These are phyloP conservation scores for Nannoperca obscura DNA, from an alignment of 2,797 vertebrate genomes.

Conservation along the genomic window DNA sequence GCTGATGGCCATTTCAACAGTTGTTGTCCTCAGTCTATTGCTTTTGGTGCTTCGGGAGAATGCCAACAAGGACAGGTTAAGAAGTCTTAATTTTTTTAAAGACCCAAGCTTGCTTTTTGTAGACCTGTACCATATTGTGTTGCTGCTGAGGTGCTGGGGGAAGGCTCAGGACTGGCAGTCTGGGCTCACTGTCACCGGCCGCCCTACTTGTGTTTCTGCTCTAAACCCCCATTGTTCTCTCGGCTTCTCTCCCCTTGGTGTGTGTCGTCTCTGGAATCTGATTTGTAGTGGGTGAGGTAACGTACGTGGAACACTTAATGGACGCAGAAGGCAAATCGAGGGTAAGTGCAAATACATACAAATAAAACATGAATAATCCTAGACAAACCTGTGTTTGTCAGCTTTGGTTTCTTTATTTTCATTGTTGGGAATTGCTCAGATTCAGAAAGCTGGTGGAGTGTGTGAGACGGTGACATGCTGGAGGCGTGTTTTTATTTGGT, in stretches of 20 bases:
- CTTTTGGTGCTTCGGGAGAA: slow-evolving; percentile 79
- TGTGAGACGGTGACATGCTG: slow-evolving; percentile 85
- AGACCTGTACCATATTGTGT: slow-evolving; percentile 95
- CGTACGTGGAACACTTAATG: slow-evolving; percentile 99
- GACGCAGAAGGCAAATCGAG: slow-evolving; percentile 99
- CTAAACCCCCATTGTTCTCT: slow-evolving; percentile 99
- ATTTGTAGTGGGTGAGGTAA: slow-evolving; percentile 99
- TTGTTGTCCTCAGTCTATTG: slow-evolving; percentile 79
- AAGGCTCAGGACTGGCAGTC: slow-evolving; percentile 94
- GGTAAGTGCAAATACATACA: slow-evolving; percentile 95
- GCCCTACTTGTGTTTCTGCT: slow-evolving; percentile 95
- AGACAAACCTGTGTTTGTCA: slow-evolving; percentile 88
- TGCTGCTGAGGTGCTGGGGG: slow-evolving; percentile 89
- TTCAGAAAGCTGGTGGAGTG: slow-evolving; percentile 74
- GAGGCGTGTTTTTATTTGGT: slow-evolving; percentile 81
- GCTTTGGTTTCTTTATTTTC: slow-evolving; percentile 84
- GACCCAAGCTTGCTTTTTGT: slow-evolving; percentile 87
- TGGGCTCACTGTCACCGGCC: slow-evolving; percentile 93
- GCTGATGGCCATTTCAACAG: slow-evolving; percentile 72
- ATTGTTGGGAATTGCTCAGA: slow-evolving; percentile 80
- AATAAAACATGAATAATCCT: slow-evolving; percentile 79
- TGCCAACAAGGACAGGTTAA: slow-evolving; percentile 84
- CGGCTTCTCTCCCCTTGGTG: slow-evolving; percentile 99
- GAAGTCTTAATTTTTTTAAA: slow-evolving; percentile 72
- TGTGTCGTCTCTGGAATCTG: slow-evolving; percentile 99